These are phyloP conservation scores for Brachionus sp. DNA, from an alignment of 1,140 invertebrate species.

Conservation along the genomic window DNA sequence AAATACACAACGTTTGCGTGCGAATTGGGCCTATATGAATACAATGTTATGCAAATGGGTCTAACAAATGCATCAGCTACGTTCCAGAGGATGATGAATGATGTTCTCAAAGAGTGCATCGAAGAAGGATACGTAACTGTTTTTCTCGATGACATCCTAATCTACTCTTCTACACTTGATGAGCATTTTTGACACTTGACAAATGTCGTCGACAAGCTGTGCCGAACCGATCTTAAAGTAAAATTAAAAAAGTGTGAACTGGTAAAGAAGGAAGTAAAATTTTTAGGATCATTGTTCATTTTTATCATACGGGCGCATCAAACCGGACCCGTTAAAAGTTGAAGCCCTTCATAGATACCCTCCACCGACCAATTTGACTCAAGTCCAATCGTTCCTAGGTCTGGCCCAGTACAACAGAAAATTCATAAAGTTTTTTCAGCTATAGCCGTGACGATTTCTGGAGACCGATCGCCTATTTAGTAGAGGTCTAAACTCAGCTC, in stretches of 20 bases:
- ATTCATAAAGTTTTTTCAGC: background rate
- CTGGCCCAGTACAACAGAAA: background rate
- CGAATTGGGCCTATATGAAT: slow-evolving; percentile 18
- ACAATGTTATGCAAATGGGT: slow-evolving; percentile 6
- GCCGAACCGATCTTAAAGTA: no score
- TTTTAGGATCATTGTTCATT: no score
- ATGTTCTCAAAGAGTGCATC: background rate
- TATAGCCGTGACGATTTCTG: background rate
- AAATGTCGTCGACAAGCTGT: no score
- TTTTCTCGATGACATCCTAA: slow-evolving; percentile 13
- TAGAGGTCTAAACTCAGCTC: no score
- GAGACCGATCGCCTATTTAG: no score
- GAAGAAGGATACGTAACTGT: background rate
- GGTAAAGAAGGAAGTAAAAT: no score
- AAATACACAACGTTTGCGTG: background rate
- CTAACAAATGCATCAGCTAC: background rate
- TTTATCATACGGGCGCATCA: no score
- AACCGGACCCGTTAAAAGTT: no score
- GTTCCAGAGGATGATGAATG: slow-evolving; percentile 25
- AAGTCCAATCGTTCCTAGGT: background rate
- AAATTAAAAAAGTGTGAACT: no score
- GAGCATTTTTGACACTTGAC: no score
- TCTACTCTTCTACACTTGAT: background rate
- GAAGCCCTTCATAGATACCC: no score
- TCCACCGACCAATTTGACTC: background rate